Evolutionary conservation across 2,113 vertebrate genomes (phyloP), one percentile per base, ranked within the genome.

Genomic region (Planiliza haematocheilus): DNA sequence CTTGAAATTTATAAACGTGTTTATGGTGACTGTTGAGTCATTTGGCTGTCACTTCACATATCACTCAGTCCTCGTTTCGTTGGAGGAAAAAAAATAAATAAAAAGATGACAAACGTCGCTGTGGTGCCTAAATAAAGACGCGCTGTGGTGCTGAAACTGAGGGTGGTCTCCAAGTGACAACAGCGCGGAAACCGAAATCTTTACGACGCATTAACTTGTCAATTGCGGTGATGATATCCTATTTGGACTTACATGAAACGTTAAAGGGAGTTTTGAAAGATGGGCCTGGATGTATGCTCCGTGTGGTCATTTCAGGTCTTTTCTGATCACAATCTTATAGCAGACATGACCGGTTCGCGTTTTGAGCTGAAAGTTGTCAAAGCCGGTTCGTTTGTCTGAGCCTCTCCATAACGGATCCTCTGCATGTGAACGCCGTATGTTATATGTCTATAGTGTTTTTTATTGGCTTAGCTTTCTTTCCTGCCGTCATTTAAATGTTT

Each of bases 101-200:
- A n/a, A n/a, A n/a, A n/a, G n/a, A 81, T 79, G 82, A 88, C 82
- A 46, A 62, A 77, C 64, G 61, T 74, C 62, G 69, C 52, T 61
- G 49, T 39, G 63, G 49, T 56, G 57, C 38, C 53, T 59, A 50
- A 69, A 83, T 76, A 45, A 55, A 83, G 74, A 72, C 60, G 5
- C 70, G 3, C 39, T 17, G 30, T 7, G 74, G 38, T 30, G 55
- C 52, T 39, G 63, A 36, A 49, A 3, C 51, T 34, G 80, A 88
- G 93, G 90, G 92, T 93, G 92, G 92, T 93, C 93, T 49, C 10
- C 9, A 52, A 63, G 67, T 82, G 86, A 88, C 84, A 88, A 20
- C 72, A 45, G 60, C 58, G 53, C 61, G 18, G 56, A 68, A 38
- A 83, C 66, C 49, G 18, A 70, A 38, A 55, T 69, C 67, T 56